Evolutionary conservation across 2,113 vertebrate species (phyloP).

Genomic region (Anser cygnoides): DNA sequence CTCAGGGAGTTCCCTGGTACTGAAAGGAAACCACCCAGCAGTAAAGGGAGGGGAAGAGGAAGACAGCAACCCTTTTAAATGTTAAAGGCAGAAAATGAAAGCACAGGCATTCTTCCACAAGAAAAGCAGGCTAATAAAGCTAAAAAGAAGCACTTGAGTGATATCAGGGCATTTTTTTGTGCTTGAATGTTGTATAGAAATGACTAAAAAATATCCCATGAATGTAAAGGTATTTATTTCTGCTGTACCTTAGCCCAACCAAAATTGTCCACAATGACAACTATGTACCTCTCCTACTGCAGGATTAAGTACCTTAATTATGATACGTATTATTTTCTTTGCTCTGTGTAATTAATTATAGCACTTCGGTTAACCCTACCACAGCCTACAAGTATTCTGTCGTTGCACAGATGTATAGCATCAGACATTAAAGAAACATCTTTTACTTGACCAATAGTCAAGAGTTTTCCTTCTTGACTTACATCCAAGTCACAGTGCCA

Average conservation of each 20-base stretch:
- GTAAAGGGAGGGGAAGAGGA: background rate
- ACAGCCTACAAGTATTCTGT: background rate
- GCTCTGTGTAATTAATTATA: background rate
- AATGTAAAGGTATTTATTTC: background rate
- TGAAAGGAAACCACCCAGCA: background rate
- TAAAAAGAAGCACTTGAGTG: background rate
- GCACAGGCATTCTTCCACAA: rapidly evolving
- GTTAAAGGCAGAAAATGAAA: background rate
- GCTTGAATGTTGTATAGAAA: background rate
- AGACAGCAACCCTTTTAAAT: background rate
- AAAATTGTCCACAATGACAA: background rate
- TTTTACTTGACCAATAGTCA: background rate
- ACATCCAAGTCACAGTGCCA: background rate
- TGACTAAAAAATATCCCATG: background rate
- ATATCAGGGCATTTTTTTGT: background rate
- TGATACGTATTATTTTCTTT: background rate
- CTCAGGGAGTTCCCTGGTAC: background rate
- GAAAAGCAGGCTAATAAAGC: background rate
- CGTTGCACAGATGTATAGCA: background rate
- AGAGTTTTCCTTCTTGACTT: background rate
- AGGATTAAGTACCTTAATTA: background rate
- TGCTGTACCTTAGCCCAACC: background rate
- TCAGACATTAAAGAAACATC: background rate
- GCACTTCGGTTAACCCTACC: background rate
- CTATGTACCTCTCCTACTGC: background rate